These are phyloP conservation scores for Argyresthia albistria DNA, from an alignment of 2,888 invertebrate species.

Conservation along the genomic window DNA sequence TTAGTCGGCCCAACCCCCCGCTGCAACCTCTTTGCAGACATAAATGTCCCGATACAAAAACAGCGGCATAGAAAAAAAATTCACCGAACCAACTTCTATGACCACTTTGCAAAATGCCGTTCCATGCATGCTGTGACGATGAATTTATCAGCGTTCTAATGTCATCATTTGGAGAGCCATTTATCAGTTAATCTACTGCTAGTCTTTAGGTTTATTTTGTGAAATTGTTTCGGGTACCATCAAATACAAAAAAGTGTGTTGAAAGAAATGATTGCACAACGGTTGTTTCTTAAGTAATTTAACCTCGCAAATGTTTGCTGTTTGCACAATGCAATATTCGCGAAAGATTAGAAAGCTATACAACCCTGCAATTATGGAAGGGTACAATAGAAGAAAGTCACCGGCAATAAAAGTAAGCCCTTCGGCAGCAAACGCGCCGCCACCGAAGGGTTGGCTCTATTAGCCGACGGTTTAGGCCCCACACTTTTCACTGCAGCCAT, in stretches of 20 bases:
- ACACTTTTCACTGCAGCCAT: conserved; percentile 33
- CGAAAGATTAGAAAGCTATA: conserved; percentile 5
- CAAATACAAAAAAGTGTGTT: neutral
- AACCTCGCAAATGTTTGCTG: neutral
- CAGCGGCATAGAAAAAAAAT: conserved; percentile 29
- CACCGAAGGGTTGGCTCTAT: conserved; percentile 65
- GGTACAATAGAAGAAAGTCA: conserved; percentile 58
- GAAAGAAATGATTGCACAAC: neutral
- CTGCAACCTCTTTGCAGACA: conserved; percentile 55
- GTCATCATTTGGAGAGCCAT: neutral
- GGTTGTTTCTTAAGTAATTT: neutral
- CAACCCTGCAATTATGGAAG: conserved; percentile 61
- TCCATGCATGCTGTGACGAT: conserved; percentile 47
- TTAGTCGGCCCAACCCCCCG: conserved; percentile 49
- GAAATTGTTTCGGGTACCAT: neutral
- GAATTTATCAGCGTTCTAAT: conserved; percentile 21
- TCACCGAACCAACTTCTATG: conserved; percentile 5
- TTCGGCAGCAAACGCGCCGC: conserved; percentile 53
- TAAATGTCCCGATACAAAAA: conserved; percentile 57
- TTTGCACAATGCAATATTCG: conserved; percentile 2
- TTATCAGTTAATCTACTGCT: neutral
- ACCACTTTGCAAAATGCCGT: conserved; percentile 30
- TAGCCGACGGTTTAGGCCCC: conserved; percentile 43
- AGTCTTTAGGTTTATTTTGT: neutral
- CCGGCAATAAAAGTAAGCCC: conserved; percentile 63